Evolutionary conservation across 2,113 vertebrate species (phyloP), one percentile per base, ranked within the genome.

Genomic region (Gnathonemus longibarbis): DNA sequence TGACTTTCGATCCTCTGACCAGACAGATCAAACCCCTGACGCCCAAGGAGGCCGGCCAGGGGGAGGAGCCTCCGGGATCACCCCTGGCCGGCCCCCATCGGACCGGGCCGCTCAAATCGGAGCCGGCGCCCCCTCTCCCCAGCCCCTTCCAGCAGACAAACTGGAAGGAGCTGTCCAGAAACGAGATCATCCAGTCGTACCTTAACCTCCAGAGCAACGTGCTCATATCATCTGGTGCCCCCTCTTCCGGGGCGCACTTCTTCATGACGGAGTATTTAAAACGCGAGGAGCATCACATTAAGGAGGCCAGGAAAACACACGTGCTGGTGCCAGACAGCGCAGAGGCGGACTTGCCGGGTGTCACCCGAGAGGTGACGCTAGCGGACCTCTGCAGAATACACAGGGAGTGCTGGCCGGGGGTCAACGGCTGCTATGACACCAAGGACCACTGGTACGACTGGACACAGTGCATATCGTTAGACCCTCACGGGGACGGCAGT

Each of bases 381-480:
- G 95, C 94, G 52, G 98, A 99, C 92, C 93, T 98, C 15, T n/a
- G 95, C 91, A 96, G 96, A 90, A 94, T 99, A 94, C 95, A 97
- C 93, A 94, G 94, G 88, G 94, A 94, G 31, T 95, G 94, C 84
- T 99, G 98, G 98, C 95, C 97, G 0, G 98, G 98, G 53, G 98
- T 99, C 90, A 99, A 99, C 52, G 98, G 98, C 92, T 98, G 98
- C 94, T 96, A 95, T 24, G 98, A 99, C 95, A 98, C 97, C 95
- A 96, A 96, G 94, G 97, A 97, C 93, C 96, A 95, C 92, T 99
- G 98, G 98, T 99, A 96, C 93, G 97, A 98, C 94, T 99, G 98
- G 98, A 99, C 98, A 11, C 96, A 99, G 94, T 98, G 98, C 95
- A 97, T 99, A 94, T 97, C 97, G 9, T 94, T 99, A 91, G 97